Conservation (phyloP, 2,888 invertebrate species). For the Drosophila ustulata region DNA sequence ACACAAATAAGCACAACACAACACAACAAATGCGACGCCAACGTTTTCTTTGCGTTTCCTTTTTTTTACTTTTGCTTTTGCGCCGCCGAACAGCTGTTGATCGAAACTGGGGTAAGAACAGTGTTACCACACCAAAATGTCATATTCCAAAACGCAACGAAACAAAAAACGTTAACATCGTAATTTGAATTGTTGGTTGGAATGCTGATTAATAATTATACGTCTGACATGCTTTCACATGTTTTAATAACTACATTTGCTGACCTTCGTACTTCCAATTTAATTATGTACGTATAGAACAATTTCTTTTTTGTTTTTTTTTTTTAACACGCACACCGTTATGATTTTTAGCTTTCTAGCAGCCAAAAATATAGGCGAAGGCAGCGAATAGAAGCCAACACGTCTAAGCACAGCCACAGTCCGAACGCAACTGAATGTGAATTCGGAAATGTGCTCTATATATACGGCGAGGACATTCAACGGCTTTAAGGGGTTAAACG, state of each 20-base stretch:
- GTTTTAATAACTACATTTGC: constrained; percentile 24
- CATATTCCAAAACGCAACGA: not conserved
- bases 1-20: constrained; percentile 59
- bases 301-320: constrained; percentile 19
- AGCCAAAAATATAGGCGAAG: constrained; percentile 16
- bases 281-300: constrained; percentile 54
- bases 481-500: constrained; percentile 42
- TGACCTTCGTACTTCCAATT: constrained; percentile 48
- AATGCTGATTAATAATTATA: constrained; percentile 13
- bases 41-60: constrained; percentile 41
- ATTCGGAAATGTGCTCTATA: constrained; percentile 65
- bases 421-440: constrained; percentile 67
- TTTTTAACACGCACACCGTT: constrained; percentile 63
- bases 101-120: constrained; percentile 60
- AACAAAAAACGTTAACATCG: constrained; percentile 6
- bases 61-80: constrained; percentile 31
- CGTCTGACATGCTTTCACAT: constrained; percentile 3
- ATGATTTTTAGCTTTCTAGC: constrained; percentile 34
- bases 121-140: constrained; percentile 51
- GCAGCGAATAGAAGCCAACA: constrained; percentile 10
- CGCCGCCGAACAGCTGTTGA: constrained; percentile 62
- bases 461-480: constrained; percentile 23
- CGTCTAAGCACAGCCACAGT: constrained; percentile 61
- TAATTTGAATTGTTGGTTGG: constrained; percentile 5
- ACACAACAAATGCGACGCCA: constrained; percentile 58